Evolutionary conservation across 2,113 vertebrate species (phyloP).

Genomic region (Sorex araneus): DNA sequence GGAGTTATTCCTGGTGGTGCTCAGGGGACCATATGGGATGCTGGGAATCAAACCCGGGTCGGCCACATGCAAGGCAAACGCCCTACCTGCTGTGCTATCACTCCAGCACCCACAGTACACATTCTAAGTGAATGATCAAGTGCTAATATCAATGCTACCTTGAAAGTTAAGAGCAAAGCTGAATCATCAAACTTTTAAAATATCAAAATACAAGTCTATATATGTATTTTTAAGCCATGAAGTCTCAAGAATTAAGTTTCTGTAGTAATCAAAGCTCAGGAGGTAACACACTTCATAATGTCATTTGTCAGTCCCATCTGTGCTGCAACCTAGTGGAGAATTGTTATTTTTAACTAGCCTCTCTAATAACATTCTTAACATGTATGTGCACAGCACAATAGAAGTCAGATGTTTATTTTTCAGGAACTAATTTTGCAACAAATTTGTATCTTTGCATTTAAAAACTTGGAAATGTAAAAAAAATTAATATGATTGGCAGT

Average conservation of each 20-base stretch:
- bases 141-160: not conserved
- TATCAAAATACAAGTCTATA: not conserved
- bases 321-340: not conserved
- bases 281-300: not conserved
- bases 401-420: not conserved
- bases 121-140: not conserved
- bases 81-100: too few relatives aligned
- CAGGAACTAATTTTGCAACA: not conserved
- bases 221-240: not conserved
- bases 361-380: not conserved
- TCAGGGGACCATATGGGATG: too few relatives aligned
- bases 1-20: too few relatives aligned
- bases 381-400: not conserved
- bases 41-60: too few relatives aligned
- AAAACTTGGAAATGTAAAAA: constrained; percentile 26
- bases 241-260: not conserved
- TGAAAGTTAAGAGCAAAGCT: constrained; percentile 21
- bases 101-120: too few relatives aligned
- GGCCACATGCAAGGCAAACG: too few relatives aligned
- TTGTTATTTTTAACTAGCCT: not conserved
- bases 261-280: not conserved
- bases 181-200: constrained; percentile 9
- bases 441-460: constrained; percentile 10
- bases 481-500: not conserved
- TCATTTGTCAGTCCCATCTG: not conserved